These are phyloP conservation scores for Brachionus asplanchnoidis DNA, from an alignment of 1,140 invertebrate species.

Conservation along the genomic window DNA sequence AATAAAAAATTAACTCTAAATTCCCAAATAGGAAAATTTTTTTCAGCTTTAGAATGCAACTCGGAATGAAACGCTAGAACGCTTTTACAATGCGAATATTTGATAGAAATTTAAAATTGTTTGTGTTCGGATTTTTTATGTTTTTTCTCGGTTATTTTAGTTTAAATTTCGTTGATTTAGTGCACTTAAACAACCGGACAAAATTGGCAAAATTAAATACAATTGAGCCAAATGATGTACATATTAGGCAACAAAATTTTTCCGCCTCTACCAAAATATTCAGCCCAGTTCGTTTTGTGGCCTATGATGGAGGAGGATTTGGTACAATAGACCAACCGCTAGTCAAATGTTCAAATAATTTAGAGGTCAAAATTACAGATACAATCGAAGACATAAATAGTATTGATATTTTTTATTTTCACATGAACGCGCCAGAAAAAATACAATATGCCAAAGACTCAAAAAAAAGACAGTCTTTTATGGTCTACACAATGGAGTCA, in stretches of 20 bases:
- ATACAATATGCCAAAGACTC: background rate
- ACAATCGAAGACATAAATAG: background rate
- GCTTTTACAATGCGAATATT: background rate
- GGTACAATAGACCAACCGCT: background rate
- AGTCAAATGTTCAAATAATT: background rate
- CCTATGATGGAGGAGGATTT: conserved; percentile 29
- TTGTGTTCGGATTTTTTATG: conserved; percentile 18
- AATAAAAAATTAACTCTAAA: background rate
- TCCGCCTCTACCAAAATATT: background rate
- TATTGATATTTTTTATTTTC: conserved; percentile 31
- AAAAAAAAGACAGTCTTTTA: conserved; percentile 17
- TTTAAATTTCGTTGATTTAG: conserved; percentile 13
- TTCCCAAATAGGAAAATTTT: background rate
- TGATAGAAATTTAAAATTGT: conserved; percentile 5
- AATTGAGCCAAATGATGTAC: background rate
- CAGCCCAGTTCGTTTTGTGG: background rate
- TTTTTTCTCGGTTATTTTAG: conserved; percentile 29
- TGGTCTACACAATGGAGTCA: conserved; percentile 29
- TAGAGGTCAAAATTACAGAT: background rate
- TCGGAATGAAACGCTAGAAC: background rate
- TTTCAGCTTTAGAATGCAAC: background rate
- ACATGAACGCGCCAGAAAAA: conserved; percentile 32
- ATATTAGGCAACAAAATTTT: background rate
- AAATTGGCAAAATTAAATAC: background rate
- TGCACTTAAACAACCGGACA: background rate